Conservation (phyloP, 1,140 invertebrate genomes). For the Ostrea edulis region DNA sequence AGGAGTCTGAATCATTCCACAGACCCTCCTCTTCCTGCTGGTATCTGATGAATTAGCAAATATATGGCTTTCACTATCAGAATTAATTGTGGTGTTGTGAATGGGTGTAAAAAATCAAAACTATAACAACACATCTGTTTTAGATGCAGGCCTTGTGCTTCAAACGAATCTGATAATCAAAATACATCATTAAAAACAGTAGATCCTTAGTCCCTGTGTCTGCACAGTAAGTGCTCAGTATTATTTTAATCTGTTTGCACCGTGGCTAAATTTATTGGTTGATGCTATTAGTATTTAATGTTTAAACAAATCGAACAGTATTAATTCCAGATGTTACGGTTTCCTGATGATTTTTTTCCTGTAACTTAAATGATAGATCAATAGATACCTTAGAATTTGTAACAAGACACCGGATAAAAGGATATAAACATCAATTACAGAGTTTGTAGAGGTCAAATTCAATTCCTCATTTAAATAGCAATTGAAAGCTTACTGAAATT, state of each 20-base stretch:
- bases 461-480: too few relatives aligned
- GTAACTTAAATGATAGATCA: too few relatives aligned
- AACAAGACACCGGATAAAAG: too few relatives aligned
- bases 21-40: neutral
- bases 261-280: slow-evolving; percentile 14
- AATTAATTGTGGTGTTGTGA: slow-evolving; percentile 13
- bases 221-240: neutral
- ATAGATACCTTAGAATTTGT: too few relatives aligned
- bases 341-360: neutral
- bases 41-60: neutral
- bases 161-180: slow-evolving; percentile 10
- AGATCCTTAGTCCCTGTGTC: slow-evolving; percentile 7
- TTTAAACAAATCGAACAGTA: neutral
- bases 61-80: neutral
- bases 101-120: slow-evolving; percentile 9
- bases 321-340: neutral
- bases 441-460: too few relatives aligned
- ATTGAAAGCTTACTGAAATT: too few relatives aligned
- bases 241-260: slow-evolving; percentile 11
- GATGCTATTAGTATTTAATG: neutral
- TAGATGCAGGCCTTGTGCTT: neutral
- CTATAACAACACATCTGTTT: slow-evolving; percentile 25
- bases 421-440: too few relatives aligned
- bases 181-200: slow-evolving; percentile 26
- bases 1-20: neutral